Evolutionary conservation across 1,140 invertebrate genomes (phyloP).

Genomic region (Globodera rostochiensis): DNA sequence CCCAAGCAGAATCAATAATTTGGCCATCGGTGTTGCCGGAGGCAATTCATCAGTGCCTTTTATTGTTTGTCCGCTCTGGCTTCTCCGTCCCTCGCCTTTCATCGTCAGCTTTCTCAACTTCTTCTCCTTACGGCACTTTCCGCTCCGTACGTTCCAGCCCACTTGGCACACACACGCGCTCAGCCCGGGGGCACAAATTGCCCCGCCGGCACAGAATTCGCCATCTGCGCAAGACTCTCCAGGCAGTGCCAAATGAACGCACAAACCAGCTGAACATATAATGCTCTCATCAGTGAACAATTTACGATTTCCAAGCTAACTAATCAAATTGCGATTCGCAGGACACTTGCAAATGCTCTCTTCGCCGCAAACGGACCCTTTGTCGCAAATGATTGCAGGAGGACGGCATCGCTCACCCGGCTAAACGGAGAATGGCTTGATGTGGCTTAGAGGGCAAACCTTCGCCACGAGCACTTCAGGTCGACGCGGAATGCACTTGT

Average conservation of each 20-base stretch:
- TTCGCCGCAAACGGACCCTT: slow-evolving; percentile 44
- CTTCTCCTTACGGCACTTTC: slow-evolving; percentile 38
- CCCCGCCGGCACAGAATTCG: slow-evolving; percentile 43
- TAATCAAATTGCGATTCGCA: not conserved
- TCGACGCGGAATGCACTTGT: slow-evolving; percentile 43
- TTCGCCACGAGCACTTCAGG: slow-evolving; percentile 32
- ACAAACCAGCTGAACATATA: slow-evolving; percentile 34
- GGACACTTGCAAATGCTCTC: slow-evolving; percentile 41
- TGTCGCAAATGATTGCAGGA: slow-evolving; percentile 48
- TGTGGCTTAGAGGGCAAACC: not conserved
- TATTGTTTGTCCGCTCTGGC: not conserved
- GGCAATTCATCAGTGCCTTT: not conserved
- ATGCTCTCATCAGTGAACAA: not conserved
- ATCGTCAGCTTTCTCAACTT: slow-evolving; percentile 20
- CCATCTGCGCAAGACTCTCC: slow-evolving; percentile 46
- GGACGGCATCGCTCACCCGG: slow-evolving; percentile 42
- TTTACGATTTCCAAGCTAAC: not conserved
- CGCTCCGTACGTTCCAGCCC: slow-evolving; percentile 23
- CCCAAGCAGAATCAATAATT: not conserved
- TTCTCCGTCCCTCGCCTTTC: not conserved
- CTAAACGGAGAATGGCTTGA: not conserved
- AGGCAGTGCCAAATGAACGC: slow-evolving; percentile 35
- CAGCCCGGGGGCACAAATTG: slow-evolving; percentile 43
- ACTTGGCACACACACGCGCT: slow-evolving; percentile 50
- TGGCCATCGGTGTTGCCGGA: not conserved